A percentile compares a stretch with the other conserved stretches of the same genome.
Evolutionary conservation across 2,797 vertebrate genomes (phyloP).

Genomic region (Sciurus carolinensis): DNA sequence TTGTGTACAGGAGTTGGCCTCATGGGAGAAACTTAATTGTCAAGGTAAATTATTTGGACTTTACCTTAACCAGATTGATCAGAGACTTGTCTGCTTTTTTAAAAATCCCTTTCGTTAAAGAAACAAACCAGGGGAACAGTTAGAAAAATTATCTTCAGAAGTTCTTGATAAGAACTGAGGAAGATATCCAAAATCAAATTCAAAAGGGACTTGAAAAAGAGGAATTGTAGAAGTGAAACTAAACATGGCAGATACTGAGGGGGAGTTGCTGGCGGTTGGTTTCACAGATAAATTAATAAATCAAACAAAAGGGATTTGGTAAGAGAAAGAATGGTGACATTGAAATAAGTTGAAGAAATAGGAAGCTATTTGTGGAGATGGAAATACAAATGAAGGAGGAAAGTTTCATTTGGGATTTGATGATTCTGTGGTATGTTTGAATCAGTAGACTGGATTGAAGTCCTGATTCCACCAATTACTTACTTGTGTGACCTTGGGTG

Average conservation of each 20-base stretch:
- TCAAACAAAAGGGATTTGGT: neutral
- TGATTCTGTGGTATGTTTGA: neutral
- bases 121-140: neutral
- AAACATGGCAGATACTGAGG: neutral
- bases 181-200: neutral
- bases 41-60: neutral
- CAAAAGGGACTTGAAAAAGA: neutral
- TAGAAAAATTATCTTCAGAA: neutral
- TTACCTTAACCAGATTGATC: neutral
- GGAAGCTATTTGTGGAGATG: neutral
- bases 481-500: neutral
- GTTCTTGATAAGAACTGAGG: neutral
- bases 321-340: neutral
- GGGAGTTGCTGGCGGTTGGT: neutral
- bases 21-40: neutral
- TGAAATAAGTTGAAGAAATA: neutral
- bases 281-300: neutral
- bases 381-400: neutral
- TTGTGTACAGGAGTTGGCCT: too few species aligned
- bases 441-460: neutral
- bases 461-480: neutral
- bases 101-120: neutral
- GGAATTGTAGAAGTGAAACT: neutral
- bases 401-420: neutral
- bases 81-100: neutral